These are phyloP conservation scores for Hybognathus amarus DNA, from an alignment of 2,797 vertebrate species.

Conservation along the genomic window DNA sequence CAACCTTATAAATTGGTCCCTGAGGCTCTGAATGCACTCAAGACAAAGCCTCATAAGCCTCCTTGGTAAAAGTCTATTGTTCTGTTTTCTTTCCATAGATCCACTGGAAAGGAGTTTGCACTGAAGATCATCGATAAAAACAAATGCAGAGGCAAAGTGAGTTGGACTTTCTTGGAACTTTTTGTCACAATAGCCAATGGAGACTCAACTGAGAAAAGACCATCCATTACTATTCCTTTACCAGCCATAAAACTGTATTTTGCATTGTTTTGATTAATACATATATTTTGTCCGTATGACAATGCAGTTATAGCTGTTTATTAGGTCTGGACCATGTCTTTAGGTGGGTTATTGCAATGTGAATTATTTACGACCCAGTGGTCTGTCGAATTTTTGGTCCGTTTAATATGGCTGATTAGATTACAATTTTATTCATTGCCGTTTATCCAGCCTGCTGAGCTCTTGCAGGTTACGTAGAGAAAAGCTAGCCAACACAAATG, in stretches of 20 bases:
- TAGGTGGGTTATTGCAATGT: conserved; percentile 11
- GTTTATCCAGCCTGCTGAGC: conserved; percentile 49
- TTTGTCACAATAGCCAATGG: background rate
- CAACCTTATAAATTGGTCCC: background rate
- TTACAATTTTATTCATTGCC: conserved; percentile 56
- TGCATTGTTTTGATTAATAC: background rate
- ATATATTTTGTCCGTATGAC: background rate
- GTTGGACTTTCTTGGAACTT: background rate
- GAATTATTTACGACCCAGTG: conserved; percentile 58
- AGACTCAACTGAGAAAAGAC: background rate
- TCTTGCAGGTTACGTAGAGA: conserved; percentile 25
- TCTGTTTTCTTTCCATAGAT: conserved; percentile 75
- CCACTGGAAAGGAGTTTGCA: conserved; percentile 94
- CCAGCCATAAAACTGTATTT: background rate
- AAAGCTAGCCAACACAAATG: background rate
- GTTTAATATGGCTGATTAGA: conserved; percentile 43
- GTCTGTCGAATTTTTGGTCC: conserved; percentile 42
- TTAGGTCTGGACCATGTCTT: background rate
- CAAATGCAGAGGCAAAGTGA: conserved; percentile 97
- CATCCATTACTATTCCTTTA: background rate
- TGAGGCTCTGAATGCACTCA: background rate
- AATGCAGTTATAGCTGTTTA: background rate
- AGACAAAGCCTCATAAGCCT: conserved; percentile 2
- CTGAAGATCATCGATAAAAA: conserved; percentile 98
- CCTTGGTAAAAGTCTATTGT: conserved; percentile 10